Base-by-base conservation (phyloP, 2,797 vertebrate genomes). In the Diplodus sargus region DNA sequence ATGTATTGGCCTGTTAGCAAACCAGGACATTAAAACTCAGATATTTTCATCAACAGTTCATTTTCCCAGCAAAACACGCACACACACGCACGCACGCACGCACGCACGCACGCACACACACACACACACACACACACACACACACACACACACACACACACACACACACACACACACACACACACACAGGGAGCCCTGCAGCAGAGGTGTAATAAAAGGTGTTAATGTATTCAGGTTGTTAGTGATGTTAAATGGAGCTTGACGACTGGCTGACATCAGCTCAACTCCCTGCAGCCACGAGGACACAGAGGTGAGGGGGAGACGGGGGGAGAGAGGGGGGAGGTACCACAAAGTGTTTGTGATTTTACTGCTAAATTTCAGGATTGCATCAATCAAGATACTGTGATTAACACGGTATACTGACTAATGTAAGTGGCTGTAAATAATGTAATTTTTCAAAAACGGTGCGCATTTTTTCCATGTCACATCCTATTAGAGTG, bases 181-280 rank as follows among this genome's bases (percentile, higher is more conserved):
- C 51, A 64, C 60, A 45, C 53, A 45, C 17, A 49, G 9, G 13
- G 10, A 39, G 25, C 8, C 23, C 34, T 47, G 18, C 34, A 48
- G 62, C 45, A 20, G 56, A 61, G 54, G 75, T 78, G 74, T 83
- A 84, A 81, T 78, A 82, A 73, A 83, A 86, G 73, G 75, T 85
- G 82, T 74, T 84, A 90, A 90, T 89, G 70, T 84, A 86, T 89
- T 86, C 85, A 88, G 87, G 80, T 79, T 88, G 84, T 90, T 91
- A 91, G 88, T 82, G 85, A 90, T 88, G 90, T 87, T 90, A 91
- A 93, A 93, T 92, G 90, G 85, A 93, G 85, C 91, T 76, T 84
- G 86, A 87, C 87, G 82, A 58, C 74, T 80, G 71, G 87, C 85
- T 91, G 90, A 91, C 88, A 91, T 84, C 82, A 83, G 81, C 78